Percentiles rank a stretch among this genome's conserved stretches.
Evolutionary conservation across 2,888 invertebrate species (phyloP).

Genomic region (Rhagium mordax): DNA sequence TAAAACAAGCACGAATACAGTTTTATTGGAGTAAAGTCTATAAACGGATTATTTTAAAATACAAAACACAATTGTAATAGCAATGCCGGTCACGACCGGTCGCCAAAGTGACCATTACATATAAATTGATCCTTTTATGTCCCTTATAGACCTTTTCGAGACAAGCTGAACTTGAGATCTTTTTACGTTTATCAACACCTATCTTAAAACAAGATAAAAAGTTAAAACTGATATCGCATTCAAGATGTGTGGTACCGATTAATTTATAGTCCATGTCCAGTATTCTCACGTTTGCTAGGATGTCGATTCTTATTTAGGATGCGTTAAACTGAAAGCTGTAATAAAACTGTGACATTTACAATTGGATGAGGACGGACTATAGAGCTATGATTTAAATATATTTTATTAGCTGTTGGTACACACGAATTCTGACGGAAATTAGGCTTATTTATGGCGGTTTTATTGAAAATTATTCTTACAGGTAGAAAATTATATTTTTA

Average conservation of each 20-base stretch:
- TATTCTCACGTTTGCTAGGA: constrained; percentile 29
- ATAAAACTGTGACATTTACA: constrained; percentile 28
- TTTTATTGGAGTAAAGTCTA: constrained; percentile 24
- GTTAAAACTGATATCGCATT: constrained; percentile 48
- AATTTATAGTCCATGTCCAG: constrained; percentile 37
- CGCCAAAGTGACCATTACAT: constrained; percentile 67
- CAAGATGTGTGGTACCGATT: constrained; percentile 42
- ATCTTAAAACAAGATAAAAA: constrained; percentile 55
- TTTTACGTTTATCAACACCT: constrained; percentile 58
- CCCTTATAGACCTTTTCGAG: constrained; percentile 53
- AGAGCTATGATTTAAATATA: background rate
- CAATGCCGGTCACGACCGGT: constrained; percentile 61
- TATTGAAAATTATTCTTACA: background rate
- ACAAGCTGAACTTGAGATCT: constrained; percentile 50
- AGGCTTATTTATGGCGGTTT: background rate
- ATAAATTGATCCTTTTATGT: constrained; percentile 65
- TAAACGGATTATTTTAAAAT: constrained; percentile 30
- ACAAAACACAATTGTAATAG: constrained; percentile 31
- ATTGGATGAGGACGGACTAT: background rate
- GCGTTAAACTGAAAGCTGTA: constrained; percentile 11
- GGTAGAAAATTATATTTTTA: background rate
- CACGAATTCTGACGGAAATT: background rate
- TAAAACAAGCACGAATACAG: constrained; percentile 45
- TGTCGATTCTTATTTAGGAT: constrained; percentile 36
- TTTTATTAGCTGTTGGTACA: background rate